Percentiles rank a stretch among this genome's conserved stretches.
Conservation (phyloP, 2,888 invertebrate genomes). For the Synanthedon tipuliformis region DNA sequence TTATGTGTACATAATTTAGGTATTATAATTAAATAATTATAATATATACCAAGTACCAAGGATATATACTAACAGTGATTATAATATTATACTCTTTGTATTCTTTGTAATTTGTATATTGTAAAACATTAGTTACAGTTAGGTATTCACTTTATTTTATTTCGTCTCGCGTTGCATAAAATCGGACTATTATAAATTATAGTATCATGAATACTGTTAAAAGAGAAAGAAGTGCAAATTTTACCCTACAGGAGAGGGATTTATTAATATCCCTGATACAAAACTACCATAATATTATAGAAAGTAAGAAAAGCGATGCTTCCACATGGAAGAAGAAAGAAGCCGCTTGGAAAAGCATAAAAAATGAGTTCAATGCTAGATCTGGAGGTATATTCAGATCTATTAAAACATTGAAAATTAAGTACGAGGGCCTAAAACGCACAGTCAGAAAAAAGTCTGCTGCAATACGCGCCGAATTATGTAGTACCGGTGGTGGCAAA, state of each 20-base stretch:
- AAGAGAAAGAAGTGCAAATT: background rate
- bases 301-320: background rate
- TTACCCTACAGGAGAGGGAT: constrained; percentile 1
- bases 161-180: no score
- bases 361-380: constrained; percentile 3
- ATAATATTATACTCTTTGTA: no score
- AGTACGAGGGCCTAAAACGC: constrained; percentile 4
- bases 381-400: constrained; percentile 2
- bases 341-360: constrained; percentile 1
- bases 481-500: background rate
- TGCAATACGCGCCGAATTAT: constrained; percentile 2
- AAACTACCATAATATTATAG: background rate
- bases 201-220: background rate
- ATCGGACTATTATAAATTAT: background rate
- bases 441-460: constrained; percentile 3
- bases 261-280: background rate
- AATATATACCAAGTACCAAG: no score
- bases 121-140: no score
- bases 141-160: no score
- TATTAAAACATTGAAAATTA: background rate
- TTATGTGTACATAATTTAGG: no score
- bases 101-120: no score
- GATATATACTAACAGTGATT: no score
- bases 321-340: background rate
- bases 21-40: no score